Conservation (phyloP, 2,797 vertebrate species). For the Novumbra hubbsi region DNA sequence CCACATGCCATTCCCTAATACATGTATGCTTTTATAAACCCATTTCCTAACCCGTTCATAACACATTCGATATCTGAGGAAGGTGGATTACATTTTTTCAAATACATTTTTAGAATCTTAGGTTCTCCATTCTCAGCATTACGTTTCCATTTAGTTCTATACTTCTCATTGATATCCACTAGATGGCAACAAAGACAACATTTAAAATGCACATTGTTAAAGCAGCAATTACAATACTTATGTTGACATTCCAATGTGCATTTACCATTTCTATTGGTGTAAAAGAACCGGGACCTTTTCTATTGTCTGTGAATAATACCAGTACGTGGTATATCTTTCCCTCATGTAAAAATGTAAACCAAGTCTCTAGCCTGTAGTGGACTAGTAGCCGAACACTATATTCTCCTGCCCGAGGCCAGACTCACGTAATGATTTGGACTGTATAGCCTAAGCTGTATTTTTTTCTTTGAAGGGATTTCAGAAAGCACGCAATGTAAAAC, state of each 20-base stretch:
- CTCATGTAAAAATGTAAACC: background rate
- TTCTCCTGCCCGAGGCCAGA: slow-evolving; percentile 32
- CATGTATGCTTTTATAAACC: background rate
- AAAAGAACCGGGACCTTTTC: background rate
- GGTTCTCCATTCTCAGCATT: background rate
- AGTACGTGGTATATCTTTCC: background rate
- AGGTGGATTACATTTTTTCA: background rate
- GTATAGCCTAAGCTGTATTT: slow-evolving; percentile 12
- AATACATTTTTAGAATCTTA: background rate
- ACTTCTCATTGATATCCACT: slow-evolving; percentile 34
- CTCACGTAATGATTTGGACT: slow-evolving; percentile 11
- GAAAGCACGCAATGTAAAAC: slow-evolving; percentile 45
- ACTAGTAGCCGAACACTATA: background rate
- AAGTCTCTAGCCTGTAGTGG: background rate
- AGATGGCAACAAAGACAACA: slow-evolving; percentile 57
- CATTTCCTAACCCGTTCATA: too few relatives aligned
- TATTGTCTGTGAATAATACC: background rate
- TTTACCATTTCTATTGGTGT: background rate
- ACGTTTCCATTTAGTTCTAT: background rate
- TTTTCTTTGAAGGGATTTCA: slow-evolving; percentile 23
- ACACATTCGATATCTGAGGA: background rate
- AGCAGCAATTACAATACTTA: background rate
- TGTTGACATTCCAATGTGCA: background rate
- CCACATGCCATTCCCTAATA: too few relatives aligned
- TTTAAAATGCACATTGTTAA: background rate